These are phyloP conservation scores for Plagiodera versicolora DNA, from an alignment of 2,888 invertebrate genomes.

Conservation along the genomic window DNA sequence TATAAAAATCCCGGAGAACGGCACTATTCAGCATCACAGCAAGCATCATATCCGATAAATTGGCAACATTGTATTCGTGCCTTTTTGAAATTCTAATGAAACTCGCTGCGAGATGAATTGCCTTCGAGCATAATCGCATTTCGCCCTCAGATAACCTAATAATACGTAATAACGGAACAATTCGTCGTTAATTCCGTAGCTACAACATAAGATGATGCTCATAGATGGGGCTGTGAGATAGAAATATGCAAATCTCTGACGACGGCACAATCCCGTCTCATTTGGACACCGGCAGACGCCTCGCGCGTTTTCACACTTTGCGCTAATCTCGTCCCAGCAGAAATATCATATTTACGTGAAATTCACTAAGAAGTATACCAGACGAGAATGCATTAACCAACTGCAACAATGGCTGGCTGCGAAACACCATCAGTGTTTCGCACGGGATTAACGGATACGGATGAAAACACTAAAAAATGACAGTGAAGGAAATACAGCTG, in stretches of 20 bases:
- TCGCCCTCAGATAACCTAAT: conserved; percentile 42
- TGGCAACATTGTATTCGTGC: conserved; percentile 24
- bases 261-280: conserved; percentile 43
- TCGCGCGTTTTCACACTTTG: conserved; percentile 40
- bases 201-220: conserved; percentile 36
- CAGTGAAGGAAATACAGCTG: too few relatives aligned
- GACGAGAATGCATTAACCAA: conserved; percentile 1
- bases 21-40: background rate
- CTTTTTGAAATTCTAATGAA: conserved; percentile 38
- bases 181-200: conserved; percentile 44
- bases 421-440: background rate
- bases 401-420: background rate
- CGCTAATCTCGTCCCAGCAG: conserved; percentile 33
- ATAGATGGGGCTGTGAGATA: conserved; percentile 32
- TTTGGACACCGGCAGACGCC: conserved; percentile 35
- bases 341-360: conserved; percentile 14
- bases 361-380: conserved; percentile 1
- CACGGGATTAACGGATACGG: background rate
- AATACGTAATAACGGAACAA: conserved; percentile 45
- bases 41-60: conserved; percentile 12
- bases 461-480: background rate
- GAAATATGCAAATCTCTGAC: conserved; percentile 43
- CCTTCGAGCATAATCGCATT: conserved; percentile 40
- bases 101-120: conserved; percentile 36
- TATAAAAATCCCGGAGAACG: background rate